phyloP scores from a whole-genome alignment of 2,113 vertebrate species.

The Ellobius talpinus region DNA sequence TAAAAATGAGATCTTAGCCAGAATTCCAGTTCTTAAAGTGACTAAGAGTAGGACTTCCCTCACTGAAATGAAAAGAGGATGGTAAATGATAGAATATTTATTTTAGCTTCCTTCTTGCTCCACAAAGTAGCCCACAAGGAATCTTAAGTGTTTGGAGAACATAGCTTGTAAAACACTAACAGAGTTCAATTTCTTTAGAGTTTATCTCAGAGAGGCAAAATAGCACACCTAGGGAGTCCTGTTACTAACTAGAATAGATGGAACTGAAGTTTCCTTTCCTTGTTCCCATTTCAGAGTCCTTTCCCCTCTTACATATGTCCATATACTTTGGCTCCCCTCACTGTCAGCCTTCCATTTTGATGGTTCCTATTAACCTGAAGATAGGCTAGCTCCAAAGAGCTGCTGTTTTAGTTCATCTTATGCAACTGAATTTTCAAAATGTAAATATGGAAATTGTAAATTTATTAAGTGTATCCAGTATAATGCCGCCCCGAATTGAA shows the following conservation, averaged over 20 bases:
- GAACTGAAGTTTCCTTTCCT: constrained; percentile 6
- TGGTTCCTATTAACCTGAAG: background rate
- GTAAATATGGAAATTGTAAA: background rate
- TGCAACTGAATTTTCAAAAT: constrained; percentile 1
- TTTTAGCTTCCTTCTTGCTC: constrained; percentile 39
- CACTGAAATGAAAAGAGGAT: background rate
- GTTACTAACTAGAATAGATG: background rate
- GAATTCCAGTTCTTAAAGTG: constrained; percentile 18
- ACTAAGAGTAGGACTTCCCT: constrained; percentile 18
- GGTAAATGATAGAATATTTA: background rate
- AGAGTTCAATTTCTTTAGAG: background rate
- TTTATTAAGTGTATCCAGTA: constrained; percentile 41
- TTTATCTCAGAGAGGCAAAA: background rate
- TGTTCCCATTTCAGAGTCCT: constrained; percentile 15
- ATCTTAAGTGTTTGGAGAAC: constrained; percentile 16
- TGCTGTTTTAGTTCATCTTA: constrained; percentile 5
- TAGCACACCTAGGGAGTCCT: background rate
- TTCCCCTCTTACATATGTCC: constrained; percentile 33
- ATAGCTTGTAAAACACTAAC: constrained; percentile 27
- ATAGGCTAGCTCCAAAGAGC: background rate
- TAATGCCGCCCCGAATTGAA: background rate
- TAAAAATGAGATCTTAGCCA: constrained; percentile 49
- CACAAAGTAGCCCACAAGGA: constrained; percentile 7
- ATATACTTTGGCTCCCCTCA: background rate
- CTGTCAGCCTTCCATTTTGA: background rate